Conservation (phyloP, 2,797 vertebrate species). For the Pelochelys cantorii region DNA sequence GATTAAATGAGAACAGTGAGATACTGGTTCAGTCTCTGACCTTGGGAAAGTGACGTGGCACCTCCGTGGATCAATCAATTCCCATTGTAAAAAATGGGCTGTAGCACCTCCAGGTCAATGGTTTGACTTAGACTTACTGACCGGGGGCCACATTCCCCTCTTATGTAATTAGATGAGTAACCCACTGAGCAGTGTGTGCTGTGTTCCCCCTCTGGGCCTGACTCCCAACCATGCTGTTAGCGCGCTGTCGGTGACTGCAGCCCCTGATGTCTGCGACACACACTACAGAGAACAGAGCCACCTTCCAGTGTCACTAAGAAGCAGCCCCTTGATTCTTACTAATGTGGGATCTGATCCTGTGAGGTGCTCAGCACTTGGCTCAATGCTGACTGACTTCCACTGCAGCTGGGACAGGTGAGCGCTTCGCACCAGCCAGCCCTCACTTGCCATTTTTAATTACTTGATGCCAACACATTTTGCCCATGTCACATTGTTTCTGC, state of each 20-base stretch:
- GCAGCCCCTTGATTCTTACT: background rate
- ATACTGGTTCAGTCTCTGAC: constrained; percentile 26
- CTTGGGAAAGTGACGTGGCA: constrained; percentile 49
- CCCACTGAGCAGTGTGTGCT: background rate
- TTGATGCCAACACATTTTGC: background rate
- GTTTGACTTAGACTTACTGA: background rate
- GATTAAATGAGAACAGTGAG: constrained; percentile 16
- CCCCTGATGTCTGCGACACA: background rate
- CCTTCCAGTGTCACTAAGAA: background rate
- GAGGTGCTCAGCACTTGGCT: accelerated
- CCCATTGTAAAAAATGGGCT: background rate
- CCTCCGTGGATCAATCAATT: background rate
- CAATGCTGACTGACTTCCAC: background rate
- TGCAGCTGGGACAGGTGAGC: background rate
- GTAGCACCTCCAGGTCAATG: accelerated
- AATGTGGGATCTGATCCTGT: background rate
- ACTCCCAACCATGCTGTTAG: accelerated
- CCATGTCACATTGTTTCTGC: background rate
- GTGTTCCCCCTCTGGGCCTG: background rate
- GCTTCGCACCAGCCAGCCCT: background rate
- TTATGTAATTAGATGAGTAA: background rate
- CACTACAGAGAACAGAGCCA: background rate
- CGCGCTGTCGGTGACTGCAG: background rate
- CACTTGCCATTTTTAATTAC: background rate
- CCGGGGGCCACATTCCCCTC: accelerated